Evolutionary conservation across 2,797 vertebrate genomes (phyloP).

Genomic region (Hyperoplus immaculatus): DNA sequence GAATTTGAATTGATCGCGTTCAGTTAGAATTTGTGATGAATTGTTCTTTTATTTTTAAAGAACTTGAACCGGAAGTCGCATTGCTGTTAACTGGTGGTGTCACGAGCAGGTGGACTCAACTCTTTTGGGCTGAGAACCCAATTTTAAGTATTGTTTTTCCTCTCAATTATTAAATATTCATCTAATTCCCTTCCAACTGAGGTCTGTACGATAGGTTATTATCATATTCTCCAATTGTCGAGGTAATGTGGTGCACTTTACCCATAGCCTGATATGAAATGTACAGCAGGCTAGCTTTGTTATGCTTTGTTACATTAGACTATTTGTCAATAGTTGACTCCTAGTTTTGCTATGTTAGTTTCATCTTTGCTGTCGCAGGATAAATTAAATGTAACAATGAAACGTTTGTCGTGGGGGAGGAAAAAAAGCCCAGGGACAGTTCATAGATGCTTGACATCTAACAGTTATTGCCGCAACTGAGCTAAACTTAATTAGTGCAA

Average conservation of each 20-base stretch:
- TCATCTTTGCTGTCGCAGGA: neutral
- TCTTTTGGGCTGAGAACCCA: neutral
- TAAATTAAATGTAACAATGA: neutral
- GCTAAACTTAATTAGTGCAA: no score
- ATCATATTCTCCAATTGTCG: neutral
- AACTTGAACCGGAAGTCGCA: slow-evolving; percentile 3
- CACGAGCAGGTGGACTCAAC: no score
- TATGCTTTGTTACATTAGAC: neutral
- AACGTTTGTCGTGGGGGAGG: rapidly evolving
- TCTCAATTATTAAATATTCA: neutral
- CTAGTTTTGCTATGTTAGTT: neutral
- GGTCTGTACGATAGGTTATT: neutral
- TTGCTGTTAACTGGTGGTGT: neutral
- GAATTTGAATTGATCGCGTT: neutral
- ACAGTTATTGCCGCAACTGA: neutral
- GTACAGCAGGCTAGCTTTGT: neutral
- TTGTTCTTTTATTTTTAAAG: slow-evolving; percentile 17
- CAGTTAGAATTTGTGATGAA: neutral
- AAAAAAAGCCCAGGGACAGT: neutral
- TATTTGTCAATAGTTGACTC: neutral
- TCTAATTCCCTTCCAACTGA: rapidly evolving
- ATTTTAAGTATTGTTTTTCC: neutral
- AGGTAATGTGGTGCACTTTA: neutral
- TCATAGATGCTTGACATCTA: neutral
- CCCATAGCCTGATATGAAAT: neutral